Percentiles rank a stretch among this genome's conserved stretches.
These are phyloP conservation scores for Odontamblyopus rebecca DNA, from an alignment of 2,797 vertebrate genomes.

Conservation along the genomic window DNA sequence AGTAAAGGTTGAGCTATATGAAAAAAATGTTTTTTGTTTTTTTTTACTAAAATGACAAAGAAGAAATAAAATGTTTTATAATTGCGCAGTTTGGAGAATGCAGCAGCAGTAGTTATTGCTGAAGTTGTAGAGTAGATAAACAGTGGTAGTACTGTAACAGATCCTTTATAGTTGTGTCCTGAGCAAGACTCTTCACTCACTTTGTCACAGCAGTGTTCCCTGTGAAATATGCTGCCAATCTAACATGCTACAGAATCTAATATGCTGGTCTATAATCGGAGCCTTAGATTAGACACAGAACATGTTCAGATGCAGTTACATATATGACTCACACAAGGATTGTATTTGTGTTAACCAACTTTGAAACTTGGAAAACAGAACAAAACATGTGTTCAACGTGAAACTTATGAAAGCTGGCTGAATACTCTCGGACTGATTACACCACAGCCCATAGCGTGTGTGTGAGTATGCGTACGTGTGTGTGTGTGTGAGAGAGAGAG, in stretches of 20 bases:
- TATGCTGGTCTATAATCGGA: not conserved
- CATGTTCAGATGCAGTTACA: not conserved
- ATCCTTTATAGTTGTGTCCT: no score
- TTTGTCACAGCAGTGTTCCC: no score
- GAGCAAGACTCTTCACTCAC: no score
- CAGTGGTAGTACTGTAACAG: no score
- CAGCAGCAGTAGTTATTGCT: no score
- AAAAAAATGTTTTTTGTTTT: no score
- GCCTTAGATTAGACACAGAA: not conserved
- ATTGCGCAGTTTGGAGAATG: no score
- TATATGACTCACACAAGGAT: not conserved
- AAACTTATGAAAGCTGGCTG: conserved; percentile 26
- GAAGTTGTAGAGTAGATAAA: no score
- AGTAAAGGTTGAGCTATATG: no score
- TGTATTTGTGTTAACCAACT: not conserved
- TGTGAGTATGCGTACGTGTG: not conserved
- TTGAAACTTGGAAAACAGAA: not conserved
- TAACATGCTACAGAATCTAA: not conserved
- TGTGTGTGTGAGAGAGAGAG: not conserved
- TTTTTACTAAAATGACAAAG: no score
- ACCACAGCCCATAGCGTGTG: not conserved
- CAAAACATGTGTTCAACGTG: not conserved
- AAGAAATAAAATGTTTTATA: no score
- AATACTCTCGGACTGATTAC: conserved; percentile 42
- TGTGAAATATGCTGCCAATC: not conserved